A percentile compares a stretch with the other conserved stretches of the same genome.
Conservation (phyloP, 2,797 vertebrate species). For the Helostoma temminkii region DNA sequence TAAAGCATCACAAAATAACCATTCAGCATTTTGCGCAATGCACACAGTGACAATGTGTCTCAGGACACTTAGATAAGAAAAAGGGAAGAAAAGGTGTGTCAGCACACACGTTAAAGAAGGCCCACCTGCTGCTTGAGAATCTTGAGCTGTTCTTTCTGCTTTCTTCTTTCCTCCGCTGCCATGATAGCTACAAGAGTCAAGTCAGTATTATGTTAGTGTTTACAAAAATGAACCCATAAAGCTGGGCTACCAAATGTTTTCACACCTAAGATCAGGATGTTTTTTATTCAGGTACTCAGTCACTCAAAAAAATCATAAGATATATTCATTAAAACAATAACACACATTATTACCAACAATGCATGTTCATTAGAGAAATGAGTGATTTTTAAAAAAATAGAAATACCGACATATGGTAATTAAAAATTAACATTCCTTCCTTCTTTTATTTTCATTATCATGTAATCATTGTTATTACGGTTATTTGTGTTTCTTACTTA, state of each 20-base stretch:
- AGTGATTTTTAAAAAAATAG: background rate
- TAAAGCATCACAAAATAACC: constrained; percentile 54
- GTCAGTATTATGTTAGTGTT: constrained; percentile 43
- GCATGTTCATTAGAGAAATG: background rate
- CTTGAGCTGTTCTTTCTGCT: constrained; percentile 99
- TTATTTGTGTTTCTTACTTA: too few relatives aligned
- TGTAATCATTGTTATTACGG: too few relatives aligned
- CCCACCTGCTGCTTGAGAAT: constrained; percentile 98
- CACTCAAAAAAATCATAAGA: background rate
- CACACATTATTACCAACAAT: background rate
- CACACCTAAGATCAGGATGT: constrained; percentile 14
- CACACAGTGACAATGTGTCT: constrained; percentile 42
- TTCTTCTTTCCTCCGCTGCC: constrained; percentile 97
- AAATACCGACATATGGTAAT: too few relatives aligned
- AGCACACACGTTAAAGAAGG: constrained; percentile 41
- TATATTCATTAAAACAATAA: background rate
- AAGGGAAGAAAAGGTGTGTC: constrained; percentile 45
- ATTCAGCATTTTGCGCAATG: constrained; percentile 56
- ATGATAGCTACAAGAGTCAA: constrained; percentile 91
- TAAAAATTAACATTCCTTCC: too few relatives aligned
- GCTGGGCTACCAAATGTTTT: constrained; percentile 2
- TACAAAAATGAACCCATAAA: constrained; percentile 37
- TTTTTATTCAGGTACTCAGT: constrained; percentile 7
- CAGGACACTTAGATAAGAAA: constrained; percentile 66
- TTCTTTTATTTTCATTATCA: too few relatives aligned